Evolutionary conservation across 2,888 invertebrate genomes (phyloP), one percentile per base, ranked within the genome.

Genomic region (Phortica okadai): DNA sequence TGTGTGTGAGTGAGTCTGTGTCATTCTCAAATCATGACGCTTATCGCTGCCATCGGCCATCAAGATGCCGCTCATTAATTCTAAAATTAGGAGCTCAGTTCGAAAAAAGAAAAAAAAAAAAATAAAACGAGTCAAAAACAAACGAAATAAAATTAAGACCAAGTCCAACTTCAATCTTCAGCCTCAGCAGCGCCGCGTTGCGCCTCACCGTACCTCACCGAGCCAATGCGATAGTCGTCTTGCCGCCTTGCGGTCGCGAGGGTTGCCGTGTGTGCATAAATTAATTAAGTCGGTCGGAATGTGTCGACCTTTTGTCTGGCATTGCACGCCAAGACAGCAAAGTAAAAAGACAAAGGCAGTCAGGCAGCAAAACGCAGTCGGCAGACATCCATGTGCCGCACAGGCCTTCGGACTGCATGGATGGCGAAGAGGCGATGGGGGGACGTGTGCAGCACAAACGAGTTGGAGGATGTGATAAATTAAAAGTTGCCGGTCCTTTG

Each of bases 11-110:
- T 70, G 64, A 70, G 77, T 84, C 76, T 81, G 84, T 79, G 85
- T 82, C 85, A 85, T 84, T 73, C 85, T 72, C 82, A 86, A 88
- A 84, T 88, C 85, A 86, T 87, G 83, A 82, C 79, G 80, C 84
- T 89, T 90, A 90, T 90, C 90, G 83, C 80, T 81, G 83, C 83
- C 84, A 90, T 90, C 90, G 89, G 88, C 89, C 89, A 89, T 90
- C 89, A 89, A 89, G 90, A 89, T 90, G 86, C 89, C 89, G 87
- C 84, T 90, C 90, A 90, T 90, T 90, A 90, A 90, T 90, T 90
- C 90, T 85, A 88, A 90, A 90, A 90, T 90, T 90, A 90, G 89
- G 89, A 88, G 86, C 86, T 87, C 88, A 88, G 87, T 89, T 85
- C 58, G 70, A 75, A 69, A 70, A 33, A 33, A 1, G 4, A 33